Conservation (phyloP, 2,888 invertebrate genomes). For the Synanthedon formicaeformis region DNA sequence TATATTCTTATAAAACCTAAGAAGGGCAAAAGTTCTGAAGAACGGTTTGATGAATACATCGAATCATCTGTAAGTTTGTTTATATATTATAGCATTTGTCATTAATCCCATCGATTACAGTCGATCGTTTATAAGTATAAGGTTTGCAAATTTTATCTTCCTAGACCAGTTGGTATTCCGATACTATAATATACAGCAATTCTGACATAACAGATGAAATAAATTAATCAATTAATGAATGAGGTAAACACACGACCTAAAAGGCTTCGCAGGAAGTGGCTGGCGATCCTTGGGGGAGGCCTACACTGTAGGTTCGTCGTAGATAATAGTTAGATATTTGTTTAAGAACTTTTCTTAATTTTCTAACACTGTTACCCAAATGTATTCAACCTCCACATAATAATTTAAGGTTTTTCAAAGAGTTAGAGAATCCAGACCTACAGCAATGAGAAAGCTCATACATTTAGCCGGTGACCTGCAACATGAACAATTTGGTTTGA, state of each 20-base stretch:
- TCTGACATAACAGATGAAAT: no score
- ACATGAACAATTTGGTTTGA: slow-evolving; percentile 14
- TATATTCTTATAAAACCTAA: slow-evolving; percentile 23
- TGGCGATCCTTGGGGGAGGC: no score
- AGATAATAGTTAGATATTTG: no score
- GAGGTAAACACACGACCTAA: no score
- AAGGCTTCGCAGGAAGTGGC: no score
- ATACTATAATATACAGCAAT: no score
- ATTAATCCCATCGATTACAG: background rate
- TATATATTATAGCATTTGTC: background rate
- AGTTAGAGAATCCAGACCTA: slow-evolving; percentile 10
- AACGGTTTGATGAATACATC: slow-evolving; percentile 14
- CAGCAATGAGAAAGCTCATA: slow-evolving; percentile 18
- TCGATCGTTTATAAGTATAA: no score
- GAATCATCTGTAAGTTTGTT: slow-evolving; percentile 13
- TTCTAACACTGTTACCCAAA: background rate
- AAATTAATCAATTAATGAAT: no score
- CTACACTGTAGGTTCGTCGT: no score
- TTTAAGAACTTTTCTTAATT: background rate
- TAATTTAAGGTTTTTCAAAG: slow-evolving; percentile 20
- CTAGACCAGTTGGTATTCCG: no score
- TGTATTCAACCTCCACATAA: background rate
- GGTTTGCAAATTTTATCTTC: no score
- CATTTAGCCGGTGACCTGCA: slow-evolving; percentile 16
- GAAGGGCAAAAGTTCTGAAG: slow-evolving; percentile 11